These are phyloP conservation scores for Gorsachius magnificus DNA, from an alignment of 2,797 vertebrate genomes.

Conservation along the genomic window DNA sequence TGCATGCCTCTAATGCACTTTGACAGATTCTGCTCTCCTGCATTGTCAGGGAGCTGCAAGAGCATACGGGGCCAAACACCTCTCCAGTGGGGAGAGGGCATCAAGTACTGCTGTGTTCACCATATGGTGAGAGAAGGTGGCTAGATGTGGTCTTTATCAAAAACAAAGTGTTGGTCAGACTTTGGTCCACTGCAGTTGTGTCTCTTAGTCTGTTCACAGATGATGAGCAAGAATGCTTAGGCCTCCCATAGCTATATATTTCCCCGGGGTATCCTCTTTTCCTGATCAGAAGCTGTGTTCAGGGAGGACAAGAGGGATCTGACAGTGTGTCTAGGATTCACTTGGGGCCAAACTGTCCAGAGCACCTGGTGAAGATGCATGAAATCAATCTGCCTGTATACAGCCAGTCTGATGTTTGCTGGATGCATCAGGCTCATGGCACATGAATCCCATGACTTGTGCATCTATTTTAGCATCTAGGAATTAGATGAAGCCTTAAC, in stretches of 20 bases:
- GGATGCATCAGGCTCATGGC: neutral
- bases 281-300: neutral
- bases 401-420: neutral
- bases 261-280: neutral
- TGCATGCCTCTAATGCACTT: neutral
- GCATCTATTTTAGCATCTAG: neutral
- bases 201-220: neutral
- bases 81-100: neutral
- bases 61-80: neutral
- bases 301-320: neutral
- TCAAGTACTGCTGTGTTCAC: neutral
- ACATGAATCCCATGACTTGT: neutral
- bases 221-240: neutral
- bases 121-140: neutral
- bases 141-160: neutral
- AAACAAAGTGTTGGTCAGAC: neutral
- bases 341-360: neutral
- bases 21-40: neutral
- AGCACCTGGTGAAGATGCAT: neutral
- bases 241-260: neutral
- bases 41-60: neutral
- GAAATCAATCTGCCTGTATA: accelerated
- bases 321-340: neutral
- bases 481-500: neutral
- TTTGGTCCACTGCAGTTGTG: accelerated